These are phyloP conservation scores for Papilio xuthus DNA, from an alignment of 1,140 invertebrate genomes.

Conservation along the genomic window DNA sequence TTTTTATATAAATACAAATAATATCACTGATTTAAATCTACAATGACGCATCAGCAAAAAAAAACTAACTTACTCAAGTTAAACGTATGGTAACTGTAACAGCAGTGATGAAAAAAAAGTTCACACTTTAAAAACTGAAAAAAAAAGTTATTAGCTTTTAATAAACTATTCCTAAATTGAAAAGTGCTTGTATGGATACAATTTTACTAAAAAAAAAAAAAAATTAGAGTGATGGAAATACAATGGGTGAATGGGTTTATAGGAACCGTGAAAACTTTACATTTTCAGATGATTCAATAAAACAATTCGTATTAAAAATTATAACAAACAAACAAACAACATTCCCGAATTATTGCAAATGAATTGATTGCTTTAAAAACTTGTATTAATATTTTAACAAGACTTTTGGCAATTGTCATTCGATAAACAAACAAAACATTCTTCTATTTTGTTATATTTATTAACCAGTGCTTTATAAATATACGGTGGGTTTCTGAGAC, in stretches of 20 bases:
- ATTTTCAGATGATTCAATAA: no score
- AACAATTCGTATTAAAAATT: no score
- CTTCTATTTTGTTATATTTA: conserved; percentile 3
- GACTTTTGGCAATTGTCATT: no score
- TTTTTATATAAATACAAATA: conserved; percentile 52
- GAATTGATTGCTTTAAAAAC: no score
- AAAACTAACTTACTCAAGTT: conserved; percentile 54
- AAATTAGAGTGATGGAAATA: no score
- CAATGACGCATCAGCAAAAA: conserved; percentile 50
- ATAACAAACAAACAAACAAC: no score
- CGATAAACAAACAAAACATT: not conserved
- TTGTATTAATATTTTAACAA: no score
- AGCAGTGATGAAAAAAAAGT: conserved; percentile 41
- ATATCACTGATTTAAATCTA: conserved; percentile 68
- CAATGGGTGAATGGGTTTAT: no score
- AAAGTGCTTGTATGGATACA: not conserved
- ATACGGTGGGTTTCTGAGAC: no score
- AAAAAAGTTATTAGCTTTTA: not conserved
- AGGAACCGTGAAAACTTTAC: no score
- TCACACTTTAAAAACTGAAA: not conserved
- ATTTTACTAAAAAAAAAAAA: not conserved
- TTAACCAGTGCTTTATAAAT: conserved; percentile 31
- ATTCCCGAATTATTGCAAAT: no score
- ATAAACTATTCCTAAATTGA: not conserved
- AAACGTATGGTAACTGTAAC: conserved; percentile 63